Base-by-base conservation (phyloP, 2,113 vertebrate genomes). In the Brachyistius frenatus region DNA sequence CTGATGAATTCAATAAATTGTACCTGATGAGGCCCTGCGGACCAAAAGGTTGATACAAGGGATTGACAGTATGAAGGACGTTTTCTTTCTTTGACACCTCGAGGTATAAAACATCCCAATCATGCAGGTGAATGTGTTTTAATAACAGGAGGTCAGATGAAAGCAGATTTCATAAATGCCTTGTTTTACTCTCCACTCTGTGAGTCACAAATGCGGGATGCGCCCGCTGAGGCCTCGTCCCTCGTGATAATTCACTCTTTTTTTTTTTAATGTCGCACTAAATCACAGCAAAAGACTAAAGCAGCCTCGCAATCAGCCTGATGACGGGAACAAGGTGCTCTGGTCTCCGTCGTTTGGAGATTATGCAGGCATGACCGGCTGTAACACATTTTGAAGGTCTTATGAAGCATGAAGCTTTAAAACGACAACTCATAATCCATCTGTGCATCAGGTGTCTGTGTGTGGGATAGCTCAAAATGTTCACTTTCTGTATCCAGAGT, bases 351-450 rank as follows among this genome's bases (percentile, higher is more conserved):
- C 14, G 47, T 60, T 10, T 15, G 14, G 13, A 64, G 36, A 73
- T 44, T 46, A 46, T 62, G 47, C 64, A 46, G 64, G n/a, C 53
- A 13, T 32, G 64, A 50, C 52, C 15, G 30, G 5, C 5, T 36
- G 41, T 7, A 49, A 56, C n/a, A 47, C 8, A 58, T 58, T 23
- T 7, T 6, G 2, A 7, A 50, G 53, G 3, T 32, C 23, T 50
- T 32, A 16, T 57, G 3, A 30, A 60, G 65, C 52, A 35, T 50
- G 37, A 67, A 5, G 39, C 37, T 64, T 75, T 10, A 69, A 33
- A 50, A 23, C 2, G 6, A 41, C 16, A 14, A 35, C 56, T n/a
- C 44, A 53, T 41, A 36, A 61, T 60, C 58, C 75, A 49, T 10
- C 7, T 33, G 33, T 57, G 56, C 61, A 47, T 30, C 36, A 13